Evolutionary conservation across 1,140 invertebrate species (phyloP), one percentile per base, ranked within the genome.

Genomic region (Phthorimaea operculella): DNA sequence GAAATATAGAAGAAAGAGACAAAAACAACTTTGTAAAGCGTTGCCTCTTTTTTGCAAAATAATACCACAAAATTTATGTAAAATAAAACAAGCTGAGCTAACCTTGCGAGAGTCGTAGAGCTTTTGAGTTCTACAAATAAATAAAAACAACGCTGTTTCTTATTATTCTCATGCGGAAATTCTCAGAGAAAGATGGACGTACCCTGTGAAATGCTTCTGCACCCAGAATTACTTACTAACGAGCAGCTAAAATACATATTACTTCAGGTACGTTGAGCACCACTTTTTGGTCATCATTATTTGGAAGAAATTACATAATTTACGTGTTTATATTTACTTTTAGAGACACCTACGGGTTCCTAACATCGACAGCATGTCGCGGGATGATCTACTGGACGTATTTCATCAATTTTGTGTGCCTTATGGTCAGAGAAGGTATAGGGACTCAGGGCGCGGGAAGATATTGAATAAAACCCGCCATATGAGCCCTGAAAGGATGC

Each of bases 321-420:
- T 55, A 48, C 47, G 47, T 62, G 47, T 11, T 47, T 42, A 58
- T 33, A n/a, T 28, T 52, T 50, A 16, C 72, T 82, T 65, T 53
- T 61, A 84, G 81, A 70, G 81, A 52, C 70, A 77, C 57, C 58
- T 84, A n/a, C 64, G 68, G 54, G 52, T 83, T 21, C 60, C 72
- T 49, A 70, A 77, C 45, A 54, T 84, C 6, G 62, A 71, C 51
- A 58, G 36, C 12, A 74, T 81, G 68, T 39, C 55, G 14, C 74
- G 81, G 65, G 68, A 74, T 52, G 74, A 81, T 6, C 55, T 84
- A 15, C 63, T 84, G 51, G 69, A 76, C n/a, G 17, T 82, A 57
- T 84, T 84, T 60, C 81, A 82, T 51, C 60, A 76, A 21, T 84
- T 60, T 55, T 84, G 79, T 60, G 71, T 84, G 6, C 81, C 81